Evolutionary conservation across 1,140 invertebrate genomes (phyloP).

Genomic region (Andrena cerasifolii): DNA sequence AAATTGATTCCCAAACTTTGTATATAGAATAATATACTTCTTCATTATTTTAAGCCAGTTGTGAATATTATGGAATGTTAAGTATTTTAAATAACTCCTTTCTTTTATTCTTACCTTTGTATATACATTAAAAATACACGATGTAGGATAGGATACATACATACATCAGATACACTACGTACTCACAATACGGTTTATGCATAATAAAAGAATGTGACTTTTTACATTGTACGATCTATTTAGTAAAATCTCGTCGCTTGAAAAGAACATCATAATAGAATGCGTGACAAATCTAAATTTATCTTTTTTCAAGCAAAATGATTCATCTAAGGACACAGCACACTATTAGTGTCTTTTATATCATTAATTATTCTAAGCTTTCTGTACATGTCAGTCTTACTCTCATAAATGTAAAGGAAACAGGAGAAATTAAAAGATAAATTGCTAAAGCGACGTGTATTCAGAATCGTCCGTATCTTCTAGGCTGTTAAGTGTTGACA

Average conservation of each 20-base stretch:
- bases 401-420: slow-evolving; percentile 21
- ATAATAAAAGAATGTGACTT: neutral
- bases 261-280: neutral
- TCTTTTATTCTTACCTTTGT: neutral
- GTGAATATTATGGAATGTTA: neutral
- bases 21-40: slow-evolving; percentile 36
- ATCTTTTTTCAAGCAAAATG: neutral
- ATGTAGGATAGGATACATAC: no score
- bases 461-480: slow-evolving; percentile 47
- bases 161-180: neutral
- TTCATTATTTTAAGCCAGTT: slow-evolving; percentile 9
- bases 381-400: slow-evolving; percentile 50
- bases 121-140: slow-evolving; percentile 15
- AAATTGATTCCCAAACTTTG: neutral
- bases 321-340: neutral
- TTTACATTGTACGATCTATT: neutral
- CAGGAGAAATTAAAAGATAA: neutral
- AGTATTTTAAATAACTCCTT: neutral
- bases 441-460: slow-evolving; percentile 51
- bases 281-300: neutral
- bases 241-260: neutral
- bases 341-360: neutral
- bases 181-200: neutral
- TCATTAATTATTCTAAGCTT: slow-evolving; percentile 2
- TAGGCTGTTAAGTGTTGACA: slow-evolving; percentile 50